These are phyloP conservation scores for Ciconia boyciana DNA, from an alignment of 2,113 vertebrate species.

Conservation along the genomic window DNA sequence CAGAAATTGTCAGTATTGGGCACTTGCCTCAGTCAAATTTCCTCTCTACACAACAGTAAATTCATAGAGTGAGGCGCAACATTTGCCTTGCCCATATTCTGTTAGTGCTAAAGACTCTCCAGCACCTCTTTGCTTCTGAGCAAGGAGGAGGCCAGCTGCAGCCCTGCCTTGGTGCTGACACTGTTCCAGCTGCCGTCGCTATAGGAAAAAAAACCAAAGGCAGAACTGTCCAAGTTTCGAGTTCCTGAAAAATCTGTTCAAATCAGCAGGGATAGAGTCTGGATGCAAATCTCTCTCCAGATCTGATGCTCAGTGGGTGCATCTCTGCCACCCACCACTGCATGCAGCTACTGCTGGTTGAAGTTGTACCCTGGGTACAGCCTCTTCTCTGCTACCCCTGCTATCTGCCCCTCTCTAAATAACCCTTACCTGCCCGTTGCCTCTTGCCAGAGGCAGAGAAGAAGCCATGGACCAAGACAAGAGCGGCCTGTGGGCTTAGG, in stretches of 20 bases:
- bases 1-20: background rate
- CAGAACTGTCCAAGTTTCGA: conserved; percentile 24
- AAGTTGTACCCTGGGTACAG: background rate
- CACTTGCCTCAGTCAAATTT: background rate
- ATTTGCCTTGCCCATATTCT: background rate
- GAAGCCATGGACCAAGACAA: background rate
- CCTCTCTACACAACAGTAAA: background rate
- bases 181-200: background rate
- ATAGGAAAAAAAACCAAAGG: background rate
- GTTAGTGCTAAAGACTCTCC: background rate
- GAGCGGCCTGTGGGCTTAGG: background rate
- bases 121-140: background rate
- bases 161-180: background rate
- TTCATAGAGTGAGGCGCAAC: background rate
- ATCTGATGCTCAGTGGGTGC: background rate
- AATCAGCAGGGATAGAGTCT: background rate
- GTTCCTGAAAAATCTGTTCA: conserved; percentile 40
- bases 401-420: background rate
- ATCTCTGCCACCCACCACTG: background rate
- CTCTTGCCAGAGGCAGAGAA: background rate
- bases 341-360: background rate
- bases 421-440: background rate
- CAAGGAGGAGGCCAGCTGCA: background rate
- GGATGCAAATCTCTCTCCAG: background rate
- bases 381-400: background rate